Conservation (phyloP, 1,140 invertebrate species). For the Lepidotrigona ventralis region DNA sequence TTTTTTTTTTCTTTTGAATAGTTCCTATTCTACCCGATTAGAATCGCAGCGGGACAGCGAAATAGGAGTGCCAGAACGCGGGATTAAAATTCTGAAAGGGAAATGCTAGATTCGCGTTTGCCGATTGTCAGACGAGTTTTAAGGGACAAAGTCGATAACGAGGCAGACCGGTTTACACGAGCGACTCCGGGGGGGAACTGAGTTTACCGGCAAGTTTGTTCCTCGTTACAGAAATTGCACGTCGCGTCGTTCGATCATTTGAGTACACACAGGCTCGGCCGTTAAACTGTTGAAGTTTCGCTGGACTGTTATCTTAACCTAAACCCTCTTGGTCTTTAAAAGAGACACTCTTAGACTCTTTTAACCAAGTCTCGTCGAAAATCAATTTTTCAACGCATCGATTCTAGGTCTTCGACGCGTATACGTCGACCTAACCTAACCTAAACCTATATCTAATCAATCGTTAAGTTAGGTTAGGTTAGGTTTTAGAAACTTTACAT, state of each 20-base stretch:
- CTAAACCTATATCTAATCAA: neutral
- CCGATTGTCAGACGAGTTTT: constrained; percentile 17
- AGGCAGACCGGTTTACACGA: constrained; percentile 32
- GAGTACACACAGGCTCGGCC: constrained; percentile 17
- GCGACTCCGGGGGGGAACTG: neutral
- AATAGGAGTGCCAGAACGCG: neutral
- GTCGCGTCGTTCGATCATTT: constrained; percentile 36
- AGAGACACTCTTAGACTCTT: no score
- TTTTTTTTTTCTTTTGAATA: no score
- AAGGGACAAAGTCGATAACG: constrained; percentile 35
- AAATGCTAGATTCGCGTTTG: neutral
- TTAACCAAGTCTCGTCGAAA: neutral
- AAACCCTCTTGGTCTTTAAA: neutral
- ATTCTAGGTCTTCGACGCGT: neutral
- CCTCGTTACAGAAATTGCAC: constrained; percentile 42
- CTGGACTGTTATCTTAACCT: constrained; percentile 13
- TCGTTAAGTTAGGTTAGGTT: no score
- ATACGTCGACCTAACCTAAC: neutral
- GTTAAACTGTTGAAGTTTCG: constrained; percentile 23
- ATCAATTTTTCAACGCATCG: neutral
- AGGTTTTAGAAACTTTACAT: no score
- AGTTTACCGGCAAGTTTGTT: constrained; percentile 42
- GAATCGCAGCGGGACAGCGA: neutral
- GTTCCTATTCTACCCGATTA: no score
- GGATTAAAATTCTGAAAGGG: constrained; percentile 14